These are phyloP conservation scores for Sciurus niger DNA, from an alignment of 2,113 vertebrate species.

Conservation along the genomic window DNA sequence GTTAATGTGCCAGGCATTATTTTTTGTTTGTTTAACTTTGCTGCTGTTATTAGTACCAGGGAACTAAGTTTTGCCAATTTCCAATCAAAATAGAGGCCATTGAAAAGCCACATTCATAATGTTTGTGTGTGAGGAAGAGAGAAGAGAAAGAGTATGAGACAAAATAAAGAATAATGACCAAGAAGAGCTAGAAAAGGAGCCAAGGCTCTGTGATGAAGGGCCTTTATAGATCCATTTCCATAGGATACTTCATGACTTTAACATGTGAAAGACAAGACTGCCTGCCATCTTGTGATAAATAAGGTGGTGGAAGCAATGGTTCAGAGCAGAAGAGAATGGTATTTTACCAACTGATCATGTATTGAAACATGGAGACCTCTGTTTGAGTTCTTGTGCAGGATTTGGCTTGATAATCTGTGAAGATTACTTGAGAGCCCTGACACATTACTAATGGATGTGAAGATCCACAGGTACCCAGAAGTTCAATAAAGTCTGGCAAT, in stretches of 20 bases:
- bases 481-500: background rate
- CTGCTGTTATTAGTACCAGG: background rate
- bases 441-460: background rate
- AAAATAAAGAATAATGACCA: background rate
- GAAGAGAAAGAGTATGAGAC: background rate
- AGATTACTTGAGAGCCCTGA: background rate
- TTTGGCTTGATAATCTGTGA: background rate
- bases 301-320: background rate
- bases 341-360: conserved; percentile 28
- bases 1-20: background rate
- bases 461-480: background rate
- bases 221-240: background rate
- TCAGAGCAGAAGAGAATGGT: background rate
- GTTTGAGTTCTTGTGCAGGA: background rate
- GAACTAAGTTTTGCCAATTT: conserved; percentile 7
- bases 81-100: conserved; percentile 29
- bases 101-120: background rate
- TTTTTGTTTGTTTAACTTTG: conserved; percentile 45
- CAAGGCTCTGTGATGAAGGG: background rate
- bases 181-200: background rate
- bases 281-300: background rate
- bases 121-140: background rate
- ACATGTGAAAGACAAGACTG: conserved; percentile 12
- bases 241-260: conserved; percentile 6
- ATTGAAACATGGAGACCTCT: background rate